A percentile compares a stretch with the other conserved stretches of the same genome.
Evolutionary conservation across 1,140 invertebrate species (phyloP).

Genomic region (Acyrthosiphon pisum): DNA sequence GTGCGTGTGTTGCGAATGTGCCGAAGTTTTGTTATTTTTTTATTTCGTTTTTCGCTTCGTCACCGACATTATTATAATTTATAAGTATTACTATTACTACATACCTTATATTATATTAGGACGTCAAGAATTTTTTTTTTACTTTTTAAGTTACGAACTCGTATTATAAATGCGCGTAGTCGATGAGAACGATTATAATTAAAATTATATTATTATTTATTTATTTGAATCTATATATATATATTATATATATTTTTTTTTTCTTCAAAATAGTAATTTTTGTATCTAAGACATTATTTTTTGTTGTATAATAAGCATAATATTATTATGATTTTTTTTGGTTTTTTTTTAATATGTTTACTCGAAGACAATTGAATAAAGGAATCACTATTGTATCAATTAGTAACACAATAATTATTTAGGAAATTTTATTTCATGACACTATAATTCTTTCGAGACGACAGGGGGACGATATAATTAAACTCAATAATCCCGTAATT

Average conservation of each 20-base stretch:
- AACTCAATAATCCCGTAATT: background rate
- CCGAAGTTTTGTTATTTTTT: background rate
- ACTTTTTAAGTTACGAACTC: background rate
- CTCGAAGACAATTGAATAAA: background rate
- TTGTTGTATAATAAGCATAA: no score
- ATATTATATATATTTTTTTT: no score
- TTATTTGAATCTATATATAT: no score
- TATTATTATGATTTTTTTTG: no score
- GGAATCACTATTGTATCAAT: background rate
- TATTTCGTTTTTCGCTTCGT: background rate
- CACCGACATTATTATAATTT: background rate
- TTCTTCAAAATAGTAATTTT: no score
- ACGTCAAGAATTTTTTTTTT: background rate
- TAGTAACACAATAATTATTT: background rate
- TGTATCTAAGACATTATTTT: no score
- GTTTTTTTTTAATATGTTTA: no score
- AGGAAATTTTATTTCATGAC: background rate
- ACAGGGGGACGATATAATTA: background rate
- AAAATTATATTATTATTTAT: no score
- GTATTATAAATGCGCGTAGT: background rate
- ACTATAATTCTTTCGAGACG: background rate
- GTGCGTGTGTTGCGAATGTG: background rate
- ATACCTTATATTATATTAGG: background rate
- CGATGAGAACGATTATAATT: no score
- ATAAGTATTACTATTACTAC: no score